Percentiles rank a stretch among this genome's conserved stretches.
Conservation (phyloP, 1,140 invertebrate species). For the Octopus sinensis region DNA sequence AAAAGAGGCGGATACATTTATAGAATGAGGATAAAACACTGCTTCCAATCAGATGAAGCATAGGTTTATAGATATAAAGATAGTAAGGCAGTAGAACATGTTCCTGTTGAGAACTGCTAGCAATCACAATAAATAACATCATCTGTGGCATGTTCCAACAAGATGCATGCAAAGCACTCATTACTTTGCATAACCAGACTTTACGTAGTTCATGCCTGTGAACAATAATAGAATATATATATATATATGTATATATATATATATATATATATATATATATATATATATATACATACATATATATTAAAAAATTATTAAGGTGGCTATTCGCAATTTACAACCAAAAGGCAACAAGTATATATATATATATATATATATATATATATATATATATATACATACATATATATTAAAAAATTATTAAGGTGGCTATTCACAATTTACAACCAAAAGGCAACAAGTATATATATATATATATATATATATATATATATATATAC, state of each 20-base stretch:
- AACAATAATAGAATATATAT: neutral
- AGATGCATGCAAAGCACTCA: neutral
- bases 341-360: too few relatives aligned
- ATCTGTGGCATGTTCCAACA: neutral
- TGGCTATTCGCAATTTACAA: neutral
- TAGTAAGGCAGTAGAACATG: neutral
- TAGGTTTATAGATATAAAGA: conserved; percentile 1
- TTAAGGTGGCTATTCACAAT: too few relatives aligned
- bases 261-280: neutral
- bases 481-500: too few relatives aligned
- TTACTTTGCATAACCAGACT: neutral
- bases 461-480: too few relatives aligned
- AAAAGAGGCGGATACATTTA: neutral
- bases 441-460: too few relatives aligned
- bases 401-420: too few relatives aligned
- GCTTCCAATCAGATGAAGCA: neutral
- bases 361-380: too few relatives aligned
- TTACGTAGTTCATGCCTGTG: neutral
- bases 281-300: neutral
- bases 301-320: neutral
- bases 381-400: too few relatives aligned
- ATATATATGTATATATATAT: too few relatives aligned
- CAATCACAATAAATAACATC: neutral
- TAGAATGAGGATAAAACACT: neutral
- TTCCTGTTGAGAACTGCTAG: neutral